Base-by-base conservation (phyloP, 2,113 vertebrate genomes). In the Coryphaenoides rupestris region DNA sequence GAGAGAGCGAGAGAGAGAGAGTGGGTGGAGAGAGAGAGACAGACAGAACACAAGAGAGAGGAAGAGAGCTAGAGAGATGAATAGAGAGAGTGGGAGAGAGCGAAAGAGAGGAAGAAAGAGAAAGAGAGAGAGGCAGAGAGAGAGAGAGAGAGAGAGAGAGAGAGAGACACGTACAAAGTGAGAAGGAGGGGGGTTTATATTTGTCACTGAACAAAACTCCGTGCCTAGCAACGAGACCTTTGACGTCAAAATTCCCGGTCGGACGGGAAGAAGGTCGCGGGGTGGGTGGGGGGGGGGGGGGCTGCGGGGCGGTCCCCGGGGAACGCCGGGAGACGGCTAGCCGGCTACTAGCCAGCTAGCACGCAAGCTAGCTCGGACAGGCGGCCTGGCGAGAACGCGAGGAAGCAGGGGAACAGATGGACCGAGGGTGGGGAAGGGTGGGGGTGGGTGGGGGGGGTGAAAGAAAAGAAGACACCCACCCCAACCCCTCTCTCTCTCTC, bases 231-330 rank as follows among this genome's bases (percentile, higher is more conserved):
- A 93, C 88, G 87, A 90, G 88, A 84, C 90, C 87, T 92, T 93
- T 93, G 92, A 91, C 93, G 89, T 91, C 93, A 89, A 92, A 89
- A 93, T 91, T 91, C 90, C 91, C 84, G 82, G 88, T n/a, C 89
- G 93, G 91, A 93, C 90, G 89, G 90, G 87, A 87, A 94, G 91
- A 94, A 87, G 93, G 92, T 94, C 93, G 91, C 90, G 88, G 91
- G 88, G n/a, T n/a, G n/a, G n/a, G n/a, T n/a, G n/a, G n/a, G n/a
- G n/a, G n/a, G n/a, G n/a, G n/a, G n/a, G n/a, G n/a, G n/a, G n/a
- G n/a, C n/a, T n/a, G n/a, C n/a, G n/a, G n/a, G 89, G 82, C 80
- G 84, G 66, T 92, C 92, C 91, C 87, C 62, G 75, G 72, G 89
- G 93, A 92, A 76, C 82, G 85, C 86, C 85, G 89, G 87, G 84